Conservation (phyloP, 2,113 vertebrate species). For the Trematocara macrostoma region DNA sequence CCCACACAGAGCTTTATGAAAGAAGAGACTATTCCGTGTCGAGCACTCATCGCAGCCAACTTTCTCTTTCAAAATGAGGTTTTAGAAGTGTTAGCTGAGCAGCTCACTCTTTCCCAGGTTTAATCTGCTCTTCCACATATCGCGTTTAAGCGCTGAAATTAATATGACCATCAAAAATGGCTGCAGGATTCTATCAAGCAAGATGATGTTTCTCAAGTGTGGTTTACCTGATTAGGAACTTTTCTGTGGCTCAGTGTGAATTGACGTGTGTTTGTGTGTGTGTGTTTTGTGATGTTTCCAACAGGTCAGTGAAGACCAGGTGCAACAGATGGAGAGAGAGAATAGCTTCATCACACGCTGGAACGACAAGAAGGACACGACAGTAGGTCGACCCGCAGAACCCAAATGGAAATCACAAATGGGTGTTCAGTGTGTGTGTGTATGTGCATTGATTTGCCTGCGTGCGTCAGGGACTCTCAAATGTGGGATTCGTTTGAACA, state of each 20-base stretch:
- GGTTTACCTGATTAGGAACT: not conserved
- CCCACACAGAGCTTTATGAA: constrained; percentile 19
- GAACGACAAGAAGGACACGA: constrained; percentile 95
- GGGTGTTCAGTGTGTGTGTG: not conserved
- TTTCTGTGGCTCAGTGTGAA: not conserved
- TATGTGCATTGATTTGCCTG: constrained; percentile 8
- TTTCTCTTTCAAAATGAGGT: constrained; percentile 15
- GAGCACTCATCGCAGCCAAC: constrained; percentile 9
- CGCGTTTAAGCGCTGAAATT: not conserved
- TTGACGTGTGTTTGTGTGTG: not conserved
- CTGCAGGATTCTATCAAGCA: not conserved
- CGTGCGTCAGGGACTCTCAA: constrained; percentile 5
- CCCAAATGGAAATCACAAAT: constrained; percentile 27
- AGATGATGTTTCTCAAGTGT: not conserved
- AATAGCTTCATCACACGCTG: constrained; percentile 93
- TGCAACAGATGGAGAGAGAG: constrained; percentile 96
- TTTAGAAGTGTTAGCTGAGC: not conserved
- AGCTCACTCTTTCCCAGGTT: not conserved
- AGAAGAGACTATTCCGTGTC: constrained; percentile 12
- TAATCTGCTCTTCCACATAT: not conserved
- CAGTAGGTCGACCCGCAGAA: constrained; percentile 69
- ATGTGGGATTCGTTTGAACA: constrained; percentile 28
- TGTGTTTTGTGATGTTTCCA: constrained; percentile 1
- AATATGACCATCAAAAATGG: not conserved
- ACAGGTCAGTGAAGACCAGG: constrained; percentile 91